A percentile compares a stretch with the other conserved stretches of the same genome.
Evolutionary conservation across 2,113 vertebrate species (phyloP).

Genomic region (Isichthys henryi): DNA sequence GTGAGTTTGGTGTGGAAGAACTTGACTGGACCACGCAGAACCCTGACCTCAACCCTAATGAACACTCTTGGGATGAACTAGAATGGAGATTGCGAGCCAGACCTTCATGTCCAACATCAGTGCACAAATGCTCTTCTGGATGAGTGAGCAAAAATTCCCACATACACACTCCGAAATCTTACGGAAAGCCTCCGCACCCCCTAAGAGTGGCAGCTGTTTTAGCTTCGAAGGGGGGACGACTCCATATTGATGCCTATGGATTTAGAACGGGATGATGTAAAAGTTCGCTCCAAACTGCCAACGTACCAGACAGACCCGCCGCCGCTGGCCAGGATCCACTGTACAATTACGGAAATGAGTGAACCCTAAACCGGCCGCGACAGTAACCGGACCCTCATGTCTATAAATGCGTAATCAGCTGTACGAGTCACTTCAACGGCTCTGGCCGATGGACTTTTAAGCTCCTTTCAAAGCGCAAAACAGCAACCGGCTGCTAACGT

Average conservation of each 20-base stretch:
- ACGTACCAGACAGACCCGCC: background rate
- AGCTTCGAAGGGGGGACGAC: background rate
- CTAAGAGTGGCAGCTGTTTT: background rate
- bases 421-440: conserved; percentile 15
- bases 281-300: background rate
- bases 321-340: background rate
- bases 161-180: background rate
- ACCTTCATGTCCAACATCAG: background rate
- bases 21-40: background rate
- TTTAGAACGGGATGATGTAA: background rate
- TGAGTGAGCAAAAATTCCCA: background rate
- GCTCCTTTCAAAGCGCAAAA: background rate
- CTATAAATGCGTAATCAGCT: conserved; percentile 57
- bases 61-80: background rate
- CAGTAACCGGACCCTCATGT: conserved; percentile 50
- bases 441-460: background rate
- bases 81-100: background rate
- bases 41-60: background rate
- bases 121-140: background rate
- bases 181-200: background rate
- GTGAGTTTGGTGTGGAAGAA: background rate
- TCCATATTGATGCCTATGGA: background rate
- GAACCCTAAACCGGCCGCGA: conserved; percentile 61
- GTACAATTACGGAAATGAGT: conserved; percentile 63
- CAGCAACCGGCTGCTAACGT: background rate